A percentile compares a stretch with the other conserved stretches of the same genome.
Conservation (phyloP, 2,797 vertebrate genomes). For the Sciurus vulgaris region DNA sequence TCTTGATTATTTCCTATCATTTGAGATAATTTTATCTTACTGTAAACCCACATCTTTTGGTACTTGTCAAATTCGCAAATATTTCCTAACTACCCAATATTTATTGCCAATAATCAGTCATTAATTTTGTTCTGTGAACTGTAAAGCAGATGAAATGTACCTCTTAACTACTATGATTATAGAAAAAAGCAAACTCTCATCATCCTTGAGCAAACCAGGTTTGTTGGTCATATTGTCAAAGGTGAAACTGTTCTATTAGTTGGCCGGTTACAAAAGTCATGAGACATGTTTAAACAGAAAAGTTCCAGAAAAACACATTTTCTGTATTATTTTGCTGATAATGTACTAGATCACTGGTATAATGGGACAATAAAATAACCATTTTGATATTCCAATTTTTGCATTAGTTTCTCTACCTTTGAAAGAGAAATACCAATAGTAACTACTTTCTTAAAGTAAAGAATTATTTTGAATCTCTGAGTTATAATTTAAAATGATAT, state of each 20-base stretch:
- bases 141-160: background rate
- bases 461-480: background rate
- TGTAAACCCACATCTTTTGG: background rate
- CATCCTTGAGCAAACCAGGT: background rate
- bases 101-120: background rate
- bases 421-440: background rate
- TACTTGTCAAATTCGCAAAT: slow-evolving; percentile 40
- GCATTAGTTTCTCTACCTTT: background rate
- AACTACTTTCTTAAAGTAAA: slow-evolving; percentile 22
- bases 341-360: background rate
- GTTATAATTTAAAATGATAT: slow-evolving; percentile 28
- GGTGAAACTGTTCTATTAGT: background rate
- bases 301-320: background rate
- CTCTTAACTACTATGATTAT: background rate
- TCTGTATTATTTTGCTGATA: background rate
- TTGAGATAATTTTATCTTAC: slow-evolving; percentile 16
- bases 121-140: background rate
- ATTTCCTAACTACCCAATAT: background rate
- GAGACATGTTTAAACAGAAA: background rate
- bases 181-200: background rate
- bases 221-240: background rate
- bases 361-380: background rate
- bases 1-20: background rate
- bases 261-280: background rate
- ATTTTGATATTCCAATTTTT: background rate